A percentile compares a stretch with the other conserved stretches of the same genome.
Conservation (phyloP, 2,888 invertebrate species). For the Sabatieria punctata region DNA sequence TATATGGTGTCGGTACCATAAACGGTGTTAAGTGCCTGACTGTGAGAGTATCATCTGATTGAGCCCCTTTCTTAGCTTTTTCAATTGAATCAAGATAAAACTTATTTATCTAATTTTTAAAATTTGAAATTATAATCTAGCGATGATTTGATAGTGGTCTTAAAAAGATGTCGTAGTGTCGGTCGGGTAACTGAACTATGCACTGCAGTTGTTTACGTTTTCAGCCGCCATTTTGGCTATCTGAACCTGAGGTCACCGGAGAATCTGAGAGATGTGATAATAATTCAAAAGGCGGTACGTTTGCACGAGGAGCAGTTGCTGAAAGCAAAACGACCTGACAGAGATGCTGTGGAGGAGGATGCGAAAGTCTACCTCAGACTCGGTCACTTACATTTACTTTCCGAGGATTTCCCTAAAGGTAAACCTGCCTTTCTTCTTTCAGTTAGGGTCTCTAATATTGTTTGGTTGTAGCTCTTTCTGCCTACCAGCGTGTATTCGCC, state of each 20-base stretch:
- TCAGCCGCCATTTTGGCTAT: constrained; percentile 77
- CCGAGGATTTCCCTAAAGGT: constrained; percentile 91
- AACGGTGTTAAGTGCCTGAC: no score
- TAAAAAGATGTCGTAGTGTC: no score
- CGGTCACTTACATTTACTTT: constrained; percentile 78
- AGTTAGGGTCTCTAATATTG: constrained; percentile 1
- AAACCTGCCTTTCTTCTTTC: constrained; percentile 16
- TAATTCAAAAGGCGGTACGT: constrained; percentile 58
- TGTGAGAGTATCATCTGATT: no score
- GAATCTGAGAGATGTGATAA: constrained; percentile 57
- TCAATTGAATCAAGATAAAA: no score
- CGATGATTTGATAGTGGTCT: no score
- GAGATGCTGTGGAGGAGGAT: constrained; percentile 49
- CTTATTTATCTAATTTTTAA: no score
- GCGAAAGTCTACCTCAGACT: constrained; percentile 80
- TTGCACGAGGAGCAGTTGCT: no score
- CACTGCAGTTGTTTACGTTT: no score
- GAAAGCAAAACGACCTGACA: not conserved
- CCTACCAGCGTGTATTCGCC: constrained; percentile 68
- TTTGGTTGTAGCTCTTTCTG: constrained; percentile 65
- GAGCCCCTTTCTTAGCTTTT: no score
- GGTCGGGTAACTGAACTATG: no score
- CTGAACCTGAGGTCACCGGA: constrained; percentile 60
- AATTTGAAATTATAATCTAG: no score
- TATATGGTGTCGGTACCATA: no score